Evolutionary conservation across 2,888 invertebrate species (phyloP).

Genomic region (Drosophila stalkeri): DNA sequence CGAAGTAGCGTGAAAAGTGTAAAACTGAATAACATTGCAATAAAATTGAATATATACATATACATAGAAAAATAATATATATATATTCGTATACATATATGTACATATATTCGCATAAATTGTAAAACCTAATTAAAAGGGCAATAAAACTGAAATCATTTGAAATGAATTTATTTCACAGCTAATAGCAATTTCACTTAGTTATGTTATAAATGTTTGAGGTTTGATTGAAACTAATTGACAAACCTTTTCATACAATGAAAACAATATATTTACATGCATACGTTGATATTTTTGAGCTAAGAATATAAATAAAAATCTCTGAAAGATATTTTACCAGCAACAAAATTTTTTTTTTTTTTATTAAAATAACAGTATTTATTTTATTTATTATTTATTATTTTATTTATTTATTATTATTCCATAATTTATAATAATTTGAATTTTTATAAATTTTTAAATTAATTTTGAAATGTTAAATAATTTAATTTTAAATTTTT

Average conservation of each 20-base stretch:
- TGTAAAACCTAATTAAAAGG: conserved; percentile 62
- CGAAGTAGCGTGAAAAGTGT: conserved; percentile 40
- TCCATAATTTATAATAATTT: no score
- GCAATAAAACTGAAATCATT: conserved; percentile 34
- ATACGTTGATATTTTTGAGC: background rate
- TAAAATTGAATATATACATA: conserved; percentile 18
- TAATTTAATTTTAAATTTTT: no score
- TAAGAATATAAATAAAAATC: background rate
- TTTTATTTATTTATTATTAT: no score
- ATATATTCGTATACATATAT: background rate
- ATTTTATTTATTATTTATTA: no score
- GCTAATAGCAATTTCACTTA: background rate
- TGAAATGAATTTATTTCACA: background rate
- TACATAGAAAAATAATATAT: background rate
- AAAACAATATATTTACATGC: background rate
- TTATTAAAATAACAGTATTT: no score
- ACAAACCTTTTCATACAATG: background rate
- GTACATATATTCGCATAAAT: conserved; percentile 6
- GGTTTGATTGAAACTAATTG: background rate
- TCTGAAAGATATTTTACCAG: no score
- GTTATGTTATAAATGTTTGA: background rate
- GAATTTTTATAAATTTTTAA: no score
- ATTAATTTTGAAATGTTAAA: no score
- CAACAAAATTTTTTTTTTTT: no score
- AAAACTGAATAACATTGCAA: conserved; percentile 47